Base-by-base conservation (phyloP, 2,113 vertebrate genomes). In the Smithornis capensis region DNA sequence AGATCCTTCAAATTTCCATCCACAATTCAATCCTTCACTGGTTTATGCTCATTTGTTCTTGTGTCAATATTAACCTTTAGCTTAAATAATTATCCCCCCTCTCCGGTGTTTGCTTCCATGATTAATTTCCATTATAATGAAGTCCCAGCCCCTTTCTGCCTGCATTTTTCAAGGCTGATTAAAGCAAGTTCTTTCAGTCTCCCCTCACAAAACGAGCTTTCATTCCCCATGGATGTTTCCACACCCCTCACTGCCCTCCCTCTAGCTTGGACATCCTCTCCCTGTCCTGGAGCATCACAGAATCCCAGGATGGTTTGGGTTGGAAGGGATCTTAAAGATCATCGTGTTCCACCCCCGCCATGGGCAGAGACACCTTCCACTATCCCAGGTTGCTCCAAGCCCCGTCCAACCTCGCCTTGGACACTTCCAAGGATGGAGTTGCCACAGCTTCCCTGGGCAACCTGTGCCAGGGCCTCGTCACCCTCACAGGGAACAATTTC, bases 311-410 rank as follows among this genome's bases (percentile, higher is more conserved):
- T 7, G 12, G 21, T 42, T 16, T 55, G 7, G 25, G 13, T 23
- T 42, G 25, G 22, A 49, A 18, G 3, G 25, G 14, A 31, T 9
- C 9, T 55, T 19, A 19, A n/a, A 69, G 14, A 1, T 0, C 47
- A 47, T 16, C n/a, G 0, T 1, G 0, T 14, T 1, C 14, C 45
- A 31, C 0, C 10, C 3, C 17, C 40, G 29, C n/a, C 24, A 31
- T 10, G 16, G 2, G 4, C 19, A 62, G 40, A 14, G 40, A 40
- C 78, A 25, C 2, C 10, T 69, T 0, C 55, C 47, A 76, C 10
- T 3, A 0, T 1, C 24, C n/a, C 62, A 75, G 28, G 19, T 0
- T 4, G 14, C 10, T 67, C 68, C 60, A 29, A 67, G 3, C 12
- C 8, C 33, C 0, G 0, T n/a, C 47, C 53, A 89, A 0, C 53